Percentiles rank a stretch among this genome's conserved stretches.
These are phyloP conservation scores for Drosophila nikananu DNA, from an alignment of 1,140 invertebrate genomes.

Conservation along the genomic window DNA sequence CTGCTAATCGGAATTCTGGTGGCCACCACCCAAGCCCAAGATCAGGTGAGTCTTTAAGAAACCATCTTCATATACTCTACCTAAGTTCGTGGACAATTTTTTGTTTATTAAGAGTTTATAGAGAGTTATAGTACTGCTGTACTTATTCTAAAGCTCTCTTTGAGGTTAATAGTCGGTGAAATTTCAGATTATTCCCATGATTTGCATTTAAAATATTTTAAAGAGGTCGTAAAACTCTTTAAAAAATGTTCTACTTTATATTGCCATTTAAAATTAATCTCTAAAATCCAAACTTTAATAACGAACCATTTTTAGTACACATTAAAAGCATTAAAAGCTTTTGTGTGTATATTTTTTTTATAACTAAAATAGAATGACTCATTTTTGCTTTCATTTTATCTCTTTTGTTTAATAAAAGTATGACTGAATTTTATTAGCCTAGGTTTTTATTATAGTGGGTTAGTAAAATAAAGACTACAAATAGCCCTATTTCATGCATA, in stretches of 20 bases:
- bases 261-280: background rate
- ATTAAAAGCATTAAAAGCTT: slow-evolving; percentile 5
- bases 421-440: background rate
- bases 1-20: slow-evolving; percentile 61
- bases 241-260: background rate
- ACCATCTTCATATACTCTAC: no score
- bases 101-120: background rate
- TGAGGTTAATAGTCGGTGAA: background rate
- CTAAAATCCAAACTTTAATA: background rate
- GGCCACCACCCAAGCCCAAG: slow-evolving; percentile 71
- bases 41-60: slow-evolving; percentile 57
- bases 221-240: background rate
- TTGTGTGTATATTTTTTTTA: slow-evolving; percentile 11
- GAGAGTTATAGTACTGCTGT: no score
- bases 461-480: background rate
- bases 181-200: background rate
- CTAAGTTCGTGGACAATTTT: background rate
- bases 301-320: background rate
- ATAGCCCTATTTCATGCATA: no score
- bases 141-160: background rate
- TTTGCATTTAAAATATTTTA: no score
- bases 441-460: background rate
- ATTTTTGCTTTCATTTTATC: background rate
- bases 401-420: background rate
- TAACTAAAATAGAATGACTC: background rate